Evolutionary conservation across 2,888 invertebrate genomes (phyloP), one percentile per base, ranked within the genome.

Genomic region (Cabera pusaria): DNA sequence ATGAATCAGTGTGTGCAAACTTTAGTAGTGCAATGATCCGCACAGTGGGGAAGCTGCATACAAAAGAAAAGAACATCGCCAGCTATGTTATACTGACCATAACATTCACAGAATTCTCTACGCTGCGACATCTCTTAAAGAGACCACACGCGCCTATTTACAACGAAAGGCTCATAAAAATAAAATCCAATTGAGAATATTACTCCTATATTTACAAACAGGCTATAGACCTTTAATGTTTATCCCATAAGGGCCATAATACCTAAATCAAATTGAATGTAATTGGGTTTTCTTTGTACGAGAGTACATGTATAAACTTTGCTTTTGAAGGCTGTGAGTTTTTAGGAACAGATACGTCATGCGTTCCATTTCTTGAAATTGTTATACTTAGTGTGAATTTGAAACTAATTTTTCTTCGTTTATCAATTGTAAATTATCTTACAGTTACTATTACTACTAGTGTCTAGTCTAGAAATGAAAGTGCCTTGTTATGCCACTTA

Each of bases 261-360:
- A 45, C 25, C 31, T 48, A 51, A 41, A 41, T 39, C 44, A 44
- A 37, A 52, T 42, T 42, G 39, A 52, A 49, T 52, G 40, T 43
- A 49, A 44, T 46, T 43, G 48, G 38, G 32, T 44, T 36, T 40
- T 47, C 43, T 43, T 40, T 38, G 49, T 50, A 6, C 23, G 35
- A 23, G 31, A 12, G 28, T 25, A 28, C 23, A 24, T 28, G 28
- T 36, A 45, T 51, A 48, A 51, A 40, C 17, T 38, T 33, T 16
- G 33, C 25, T 16, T 35, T 45, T 28, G 21, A 44, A 38, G 23
- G 31, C 31, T n/a, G n/a, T n/a, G n/a, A n/a, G n/a, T n/a, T n/a
- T n/a, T n/a, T n/a, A n/a, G n/a, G n/a, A n/a, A n/a, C n/a, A n/a
- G n/a, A n/a, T n/a, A n/a, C n/a, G n/a, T n/a, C n/a, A n/a, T n/a